These are phyloP conservation scores for Pemphigus obesinymphae DNA, from an alignment of 1,140 invertebrate genomes.

Conservation along the genomic window DNA sequence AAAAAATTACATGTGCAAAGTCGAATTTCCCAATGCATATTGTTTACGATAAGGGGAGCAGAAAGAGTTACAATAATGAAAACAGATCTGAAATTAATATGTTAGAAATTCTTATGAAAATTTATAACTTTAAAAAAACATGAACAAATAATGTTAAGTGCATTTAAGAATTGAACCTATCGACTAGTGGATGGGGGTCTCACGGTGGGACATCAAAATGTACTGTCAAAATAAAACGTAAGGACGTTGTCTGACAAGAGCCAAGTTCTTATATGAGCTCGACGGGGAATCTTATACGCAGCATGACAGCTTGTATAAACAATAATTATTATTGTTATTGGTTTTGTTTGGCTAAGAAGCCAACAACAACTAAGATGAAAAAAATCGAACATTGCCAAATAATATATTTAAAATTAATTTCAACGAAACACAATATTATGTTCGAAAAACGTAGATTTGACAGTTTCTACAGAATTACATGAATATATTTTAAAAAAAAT, in stretches of 20 bases:
- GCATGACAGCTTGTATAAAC: conserved; percentile 38
- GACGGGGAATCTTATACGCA: conserved; percentile 23
- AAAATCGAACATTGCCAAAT: conserved; percentile 18
- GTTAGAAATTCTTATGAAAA: neutral
- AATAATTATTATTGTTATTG: conserved; percentile 41
- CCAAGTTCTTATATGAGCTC: conserved; percentile 16
- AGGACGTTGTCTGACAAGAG: neutral
- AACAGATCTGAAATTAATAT: neutral
- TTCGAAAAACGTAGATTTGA: neutral
- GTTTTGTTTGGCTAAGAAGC: conserved; percentile 20
- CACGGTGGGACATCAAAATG: conserved; percentile 16
- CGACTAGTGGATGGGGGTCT: neutral
- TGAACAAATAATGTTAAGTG: neutral
- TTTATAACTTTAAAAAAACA: neutral
- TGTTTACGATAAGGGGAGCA: neutral
- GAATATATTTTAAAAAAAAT: neutral
- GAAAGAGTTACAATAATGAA: conserved; percentile 11
- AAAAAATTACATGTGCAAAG: conserved; percentile 6
- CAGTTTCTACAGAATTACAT: neutral
- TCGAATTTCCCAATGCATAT: neutral
- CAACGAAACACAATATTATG: neutral
- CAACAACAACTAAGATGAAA: neutral
- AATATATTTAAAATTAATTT: conserved; percentile 34
- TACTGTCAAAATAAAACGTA: conserved; percentile 34
- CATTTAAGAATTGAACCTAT: neutral